phyloP scores from a whole-genome alignment of 1,140 invertebrate genomes.

The Tribolium madens region DNA sequence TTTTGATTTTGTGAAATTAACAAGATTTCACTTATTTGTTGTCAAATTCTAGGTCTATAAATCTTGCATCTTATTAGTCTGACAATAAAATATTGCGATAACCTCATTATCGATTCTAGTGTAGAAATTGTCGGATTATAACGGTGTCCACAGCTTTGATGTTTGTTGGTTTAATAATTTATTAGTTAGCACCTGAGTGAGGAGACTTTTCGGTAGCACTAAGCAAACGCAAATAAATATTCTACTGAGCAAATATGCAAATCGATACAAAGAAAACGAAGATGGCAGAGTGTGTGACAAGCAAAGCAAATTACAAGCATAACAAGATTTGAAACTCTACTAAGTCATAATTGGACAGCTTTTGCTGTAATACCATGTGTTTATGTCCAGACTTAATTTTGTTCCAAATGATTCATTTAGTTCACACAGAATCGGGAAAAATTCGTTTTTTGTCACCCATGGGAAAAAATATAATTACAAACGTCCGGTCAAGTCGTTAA shows the following conservation, averaged over 20 bases:
- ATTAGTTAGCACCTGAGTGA: slow-evolving; percentile 14
- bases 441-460: slow-evolving; percentile 5
- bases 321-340: slow-evolving; percentile 15
- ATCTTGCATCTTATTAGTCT: background rate
- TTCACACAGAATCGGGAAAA: slow-evolving; percentile 19
- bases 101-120: background rate
- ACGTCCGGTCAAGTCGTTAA: slow-evolving; percentile 24
- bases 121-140: background rate
- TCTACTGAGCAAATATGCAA: slow-evolving; percentile 28
- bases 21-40: too few species aligned
- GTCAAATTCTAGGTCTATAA: background rate
- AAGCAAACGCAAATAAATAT: slow-evolving; percentile 30
- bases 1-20: too few species aligned
- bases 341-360: background rate
- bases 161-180: slow-evolving; percentile 23
- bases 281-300: slow-evolving; percentile 29
- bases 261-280: slow-evolving; percentile 32
- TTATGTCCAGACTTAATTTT: slow-evolving; percentile 12
- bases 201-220: slow-evolving; percentile 11
- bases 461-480: slow-evolving; percentile 6
- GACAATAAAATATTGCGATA: background rate
- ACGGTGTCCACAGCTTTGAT: background rate
- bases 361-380: slow-evolving; percentile 22
- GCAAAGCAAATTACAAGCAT: slow-evolving; percentile 13
- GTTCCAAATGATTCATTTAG: background rate